phyloP scores from a whole-genome alignment of 2,113 vertebrate genomes.

The Sinocyclocheilus maitianheensis region DNA sequence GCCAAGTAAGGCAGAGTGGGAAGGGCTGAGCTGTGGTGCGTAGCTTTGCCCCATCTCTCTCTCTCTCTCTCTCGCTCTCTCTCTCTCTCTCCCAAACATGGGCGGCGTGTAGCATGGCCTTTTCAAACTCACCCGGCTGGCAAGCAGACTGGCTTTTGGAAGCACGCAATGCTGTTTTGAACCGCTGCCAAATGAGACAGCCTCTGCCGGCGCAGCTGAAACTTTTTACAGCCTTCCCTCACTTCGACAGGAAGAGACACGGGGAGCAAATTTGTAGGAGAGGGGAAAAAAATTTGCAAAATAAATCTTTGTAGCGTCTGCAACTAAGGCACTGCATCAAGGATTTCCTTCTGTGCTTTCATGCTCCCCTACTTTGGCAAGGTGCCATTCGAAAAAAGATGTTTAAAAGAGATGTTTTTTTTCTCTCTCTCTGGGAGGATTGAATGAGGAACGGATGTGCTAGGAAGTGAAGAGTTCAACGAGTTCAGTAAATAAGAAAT shows the following conservation, averaged over 20 bases:
- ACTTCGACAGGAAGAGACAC: constrained; percentile 72
- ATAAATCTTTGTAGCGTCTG: constrained; percentile 44
- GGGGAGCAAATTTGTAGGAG: constrained; percentile 58
- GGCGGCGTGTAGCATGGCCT: constrained; percentile 46
- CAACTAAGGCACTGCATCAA: constrained; percentile 23
- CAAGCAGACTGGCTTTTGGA: constrained; percentile 37
- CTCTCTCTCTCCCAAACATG: constrained; percentile 39
- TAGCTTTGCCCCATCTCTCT: constrained; percentile 17
- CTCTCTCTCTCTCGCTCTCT: constrained; percentile 12
- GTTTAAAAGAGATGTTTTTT: constrained; percentile 25
- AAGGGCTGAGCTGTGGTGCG: constrained; percentile 26
- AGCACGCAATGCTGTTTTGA: constrained; percentile 68
- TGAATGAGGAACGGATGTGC: constrained; percentile 24
- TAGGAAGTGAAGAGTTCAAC: constrained; percentile 63
- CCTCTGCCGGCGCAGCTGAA: constrained; percentile 71
- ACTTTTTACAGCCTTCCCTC: constrained; percentile 72
- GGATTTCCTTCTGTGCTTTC: constrained; percentile 8
- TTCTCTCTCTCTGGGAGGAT: constrained; percentile 10
- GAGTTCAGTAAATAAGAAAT: constrained; percentile 75
- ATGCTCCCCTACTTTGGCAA: constrained; percentile 25
- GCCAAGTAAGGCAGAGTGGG: constrained; percentile 31
- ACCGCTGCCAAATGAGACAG: constrained; percentile 74
- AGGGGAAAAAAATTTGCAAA: constrained; percentile 18
- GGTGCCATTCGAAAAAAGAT: constrained; percentile 14
- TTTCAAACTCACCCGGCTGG: constrained; percentile 46